phyloP scores from a whole-genome alignment of 2,113 vertebrate species.

The Menidia beryllina region DNA sequence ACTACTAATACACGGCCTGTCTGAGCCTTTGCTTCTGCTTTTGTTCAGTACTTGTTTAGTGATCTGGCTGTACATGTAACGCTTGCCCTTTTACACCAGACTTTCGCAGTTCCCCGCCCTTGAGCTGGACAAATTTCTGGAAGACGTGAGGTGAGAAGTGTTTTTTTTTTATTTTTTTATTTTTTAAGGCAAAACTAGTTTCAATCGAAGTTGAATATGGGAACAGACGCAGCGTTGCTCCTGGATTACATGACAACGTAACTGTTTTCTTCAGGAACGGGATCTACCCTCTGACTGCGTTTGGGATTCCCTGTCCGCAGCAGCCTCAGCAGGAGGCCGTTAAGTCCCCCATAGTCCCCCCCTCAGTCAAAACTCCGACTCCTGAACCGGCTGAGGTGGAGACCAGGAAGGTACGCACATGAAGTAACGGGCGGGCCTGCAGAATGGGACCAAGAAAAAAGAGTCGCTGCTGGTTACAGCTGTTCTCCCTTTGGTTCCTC shows the following conservation, averaged over 20 bases:
- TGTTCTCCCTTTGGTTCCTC: neutral
- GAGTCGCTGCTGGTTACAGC: neutral
- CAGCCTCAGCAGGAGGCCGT: constrained; percentile 96
- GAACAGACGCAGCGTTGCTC: no score
- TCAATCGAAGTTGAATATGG: neutral
- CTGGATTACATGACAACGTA: no score
- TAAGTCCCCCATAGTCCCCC: constrained; percentile 94
- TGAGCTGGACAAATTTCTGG: constrained; percentile 97
- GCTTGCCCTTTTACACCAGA: constrained; percentile 70
- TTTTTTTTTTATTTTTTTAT: neutral
- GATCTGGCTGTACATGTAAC: neutral
- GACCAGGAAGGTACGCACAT: constrained; percentile 90
- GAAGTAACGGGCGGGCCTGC: neutral
- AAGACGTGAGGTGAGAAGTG: constrained; percentile 92
- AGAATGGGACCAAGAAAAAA: no score
- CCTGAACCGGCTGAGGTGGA: constrained; percentile 97
- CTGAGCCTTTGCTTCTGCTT: neutral
- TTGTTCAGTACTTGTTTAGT: neutral
- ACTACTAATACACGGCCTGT: no score
- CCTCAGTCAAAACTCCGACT: constrained; percentile 95
- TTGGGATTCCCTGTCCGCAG: constrained; percentile 92
- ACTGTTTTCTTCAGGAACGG: constrained; percentile 87
- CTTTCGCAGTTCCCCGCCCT: constrained; percentile 97
- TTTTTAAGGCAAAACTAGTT: no score
- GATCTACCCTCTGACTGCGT: constrained; percentile 96